Evolutionary conservation across 2,888 invertebrate genomes (phyloP).

Genomic region (Vannuccia rotundouncinata): DNA sequence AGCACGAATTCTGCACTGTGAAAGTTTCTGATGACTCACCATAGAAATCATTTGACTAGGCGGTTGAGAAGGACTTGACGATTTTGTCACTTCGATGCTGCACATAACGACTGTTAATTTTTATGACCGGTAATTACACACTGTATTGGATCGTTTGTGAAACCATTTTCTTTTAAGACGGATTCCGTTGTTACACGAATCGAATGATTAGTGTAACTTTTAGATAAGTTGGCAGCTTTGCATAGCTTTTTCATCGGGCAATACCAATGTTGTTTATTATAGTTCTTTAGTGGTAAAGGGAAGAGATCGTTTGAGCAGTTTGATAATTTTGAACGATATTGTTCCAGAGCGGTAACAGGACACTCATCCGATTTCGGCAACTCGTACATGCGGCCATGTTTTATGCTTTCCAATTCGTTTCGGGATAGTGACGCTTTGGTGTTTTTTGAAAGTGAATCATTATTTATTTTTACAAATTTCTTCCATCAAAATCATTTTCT

Average conservation of each 20-base stretch:
- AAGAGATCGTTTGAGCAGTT: background rate
- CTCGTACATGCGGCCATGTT: too few species aligned
- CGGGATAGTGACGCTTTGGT: too few species aligned
- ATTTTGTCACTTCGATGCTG: background rate
- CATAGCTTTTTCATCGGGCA: background rate
- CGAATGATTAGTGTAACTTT: conserved; percentile 1
- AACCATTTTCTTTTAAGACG: background rate
- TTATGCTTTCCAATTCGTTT: too few species aligned
- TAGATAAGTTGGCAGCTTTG: background rate
- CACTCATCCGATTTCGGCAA: too few species aligned
- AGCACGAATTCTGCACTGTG: background rate
- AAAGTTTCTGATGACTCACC: background rate
- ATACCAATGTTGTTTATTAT: background rate
- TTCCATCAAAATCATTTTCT: background rate
- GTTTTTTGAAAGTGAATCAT: too few species aligned
- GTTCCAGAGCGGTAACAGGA: background rate
- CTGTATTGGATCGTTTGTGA: background rate
- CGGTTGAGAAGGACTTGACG: background rate
- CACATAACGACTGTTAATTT: background rate
- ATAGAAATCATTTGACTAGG: background rate
- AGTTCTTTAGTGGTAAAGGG: background rate
- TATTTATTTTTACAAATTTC: too few species aligned
- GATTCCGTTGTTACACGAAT: conserved; percentile 9
- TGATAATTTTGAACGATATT: background rate
- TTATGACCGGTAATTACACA: background rate